Evolutionary conservation across 1,140 invertebrate genomes (phyloP).

Genomic region (Rhynchophorus ferrugineus): DNA sequence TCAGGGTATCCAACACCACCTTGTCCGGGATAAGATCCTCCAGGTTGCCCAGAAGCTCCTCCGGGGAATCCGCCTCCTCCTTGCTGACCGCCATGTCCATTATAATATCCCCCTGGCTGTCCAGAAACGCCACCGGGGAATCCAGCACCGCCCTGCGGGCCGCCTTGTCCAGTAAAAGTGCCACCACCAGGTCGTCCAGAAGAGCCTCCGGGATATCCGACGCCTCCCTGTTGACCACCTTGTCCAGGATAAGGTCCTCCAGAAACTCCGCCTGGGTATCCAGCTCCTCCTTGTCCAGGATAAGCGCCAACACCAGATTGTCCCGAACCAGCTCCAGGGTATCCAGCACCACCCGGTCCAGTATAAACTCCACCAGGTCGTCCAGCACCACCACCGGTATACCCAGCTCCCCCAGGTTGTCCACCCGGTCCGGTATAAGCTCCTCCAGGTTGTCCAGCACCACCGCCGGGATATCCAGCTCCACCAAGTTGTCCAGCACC

Average conservation of each 20-base stretch:
- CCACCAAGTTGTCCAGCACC: background rate
- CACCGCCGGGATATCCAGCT: background rate
- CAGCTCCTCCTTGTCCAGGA: background rate
- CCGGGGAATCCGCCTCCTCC: background rate
- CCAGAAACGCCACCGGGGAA: background rate
- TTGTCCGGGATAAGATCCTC: too few species aligned
- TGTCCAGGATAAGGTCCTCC: background rate
- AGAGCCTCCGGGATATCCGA: slow-evolving; percentile 4
- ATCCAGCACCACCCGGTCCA: background rate
- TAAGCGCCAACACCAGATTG: background rate
- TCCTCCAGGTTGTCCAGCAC: background rate
- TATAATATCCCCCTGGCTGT: background rate
- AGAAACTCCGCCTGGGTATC: background rate
- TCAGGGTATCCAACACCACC: background rate
- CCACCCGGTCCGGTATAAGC: background rate
- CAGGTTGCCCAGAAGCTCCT: background rate
- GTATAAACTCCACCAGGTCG: background rate
- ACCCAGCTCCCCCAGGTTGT: background rate
- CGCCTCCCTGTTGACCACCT: background rate
- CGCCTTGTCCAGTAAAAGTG: too few species aligned
- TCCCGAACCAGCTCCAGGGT: background rate
- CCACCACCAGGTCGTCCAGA: background rate
- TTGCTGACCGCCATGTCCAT: too few species aligned
- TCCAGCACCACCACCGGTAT: background rate
- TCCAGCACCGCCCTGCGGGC: background rate